These are phyloP conservation scores for Hemistola chrysoprasaria DNA, from an alignment of 2,888 invertebrate genomes.

Conservation along the genomic window DNA sequence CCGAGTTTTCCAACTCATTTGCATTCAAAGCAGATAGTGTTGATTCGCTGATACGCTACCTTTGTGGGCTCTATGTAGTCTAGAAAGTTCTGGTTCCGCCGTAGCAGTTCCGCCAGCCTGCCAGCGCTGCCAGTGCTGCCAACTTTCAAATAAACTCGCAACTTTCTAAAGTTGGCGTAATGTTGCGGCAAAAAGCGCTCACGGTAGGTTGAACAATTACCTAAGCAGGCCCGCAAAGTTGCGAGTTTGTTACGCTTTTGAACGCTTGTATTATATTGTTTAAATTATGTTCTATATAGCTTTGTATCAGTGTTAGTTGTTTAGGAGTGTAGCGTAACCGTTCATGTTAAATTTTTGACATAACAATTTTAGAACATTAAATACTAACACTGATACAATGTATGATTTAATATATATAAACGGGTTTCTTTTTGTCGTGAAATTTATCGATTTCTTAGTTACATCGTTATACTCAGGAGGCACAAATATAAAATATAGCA, in stretches of 20 bases:
- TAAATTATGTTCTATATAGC: conserved; percentile 29
- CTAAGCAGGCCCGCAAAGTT: conserved; percentile 71
- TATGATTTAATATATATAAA: too few species aligned
- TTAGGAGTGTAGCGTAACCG: conserved; percentile 1
- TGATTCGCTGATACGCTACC: conserved; percentile 75
- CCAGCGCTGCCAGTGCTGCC: conserved; percentile 50
- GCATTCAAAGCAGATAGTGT: conserved; percentile 80
- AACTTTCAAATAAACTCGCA: conserved; percentile 30
- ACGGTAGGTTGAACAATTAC: conserved; percentile 79
- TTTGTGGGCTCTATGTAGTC: conserved; percentile 76
- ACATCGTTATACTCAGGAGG: too few species aligned
- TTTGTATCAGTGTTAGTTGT: conserved; percentile 14
- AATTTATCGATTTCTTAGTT: too few species aligned
- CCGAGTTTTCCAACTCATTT: conserved; percentile 81
- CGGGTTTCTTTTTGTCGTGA: too few species aligned
- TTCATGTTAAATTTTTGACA: too few species aligned
- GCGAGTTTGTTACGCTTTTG: conserved; percentile 51
- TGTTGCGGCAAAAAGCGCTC: conserved; percentile 77
- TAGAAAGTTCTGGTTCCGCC: conserved; percentile 62
- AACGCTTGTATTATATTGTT: conserved; percentile 34
- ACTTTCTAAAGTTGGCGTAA: conserved; percentile 74
- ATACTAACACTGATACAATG: too few species aligned
- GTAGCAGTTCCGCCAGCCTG: conserved; percentile 59
- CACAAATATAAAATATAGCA: too few species aligned
- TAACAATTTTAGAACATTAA: too few species aligned